phyloP scores from a whole-genome alignment of 2,888 invertebrate species.

The Brachypterus glaber region DNA sequence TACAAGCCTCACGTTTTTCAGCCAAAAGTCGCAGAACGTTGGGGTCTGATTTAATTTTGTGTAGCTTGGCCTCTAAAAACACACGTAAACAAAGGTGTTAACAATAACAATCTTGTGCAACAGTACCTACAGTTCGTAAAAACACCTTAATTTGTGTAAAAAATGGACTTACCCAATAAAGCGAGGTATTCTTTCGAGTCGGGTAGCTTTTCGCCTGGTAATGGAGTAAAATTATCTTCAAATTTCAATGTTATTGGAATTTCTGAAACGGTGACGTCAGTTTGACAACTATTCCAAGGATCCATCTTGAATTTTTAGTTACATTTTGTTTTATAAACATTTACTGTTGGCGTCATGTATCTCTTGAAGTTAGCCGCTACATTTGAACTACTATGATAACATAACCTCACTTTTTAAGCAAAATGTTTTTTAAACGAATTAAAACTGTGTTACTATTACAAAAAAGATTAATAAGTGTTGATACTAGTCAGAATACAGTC shows the following conservation, averaged over 20 bases:
- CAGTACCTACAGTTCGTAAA: conserved; percentile 1
- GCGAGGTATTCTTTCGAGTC: conserved; percentile 34
- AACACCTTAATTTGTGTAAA: neutral
- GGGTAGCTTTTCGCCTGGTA: conserved; percentile 26
- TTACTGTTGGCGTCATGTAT: too few species aligned
- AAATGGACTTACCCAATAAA: conserved; percentile 26
- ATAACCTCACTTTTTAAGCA: neutral
- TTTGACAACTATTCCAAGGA: conserved; percentile 28
- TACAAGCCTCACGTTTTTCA: conserved; percentile 44
- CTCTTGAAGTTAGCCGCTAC: too few species aligned
- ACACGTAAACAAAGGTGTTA: too few species aligned
- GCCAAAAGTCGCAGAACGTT: conserved; percentile 43
- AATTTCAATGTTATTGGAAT: conserved; percentile 27
- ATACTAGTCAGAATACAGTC: neutral
- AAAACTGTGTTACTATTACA: neutral
- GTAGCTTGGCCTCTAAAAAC: conserved; percentile 42
- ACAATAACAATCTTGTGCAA: conserved; percentile 10
- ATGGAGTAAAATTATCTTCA: conserved; percentile 33
- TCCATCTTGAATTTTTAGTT: too few species aligned
- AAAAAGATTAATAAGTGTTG: neutral
- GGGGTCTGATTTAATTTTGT: conserved; percentile 42
- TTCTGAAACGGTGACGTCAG: conserved; percentile 15
- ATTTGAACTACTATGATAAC: too few species aligned
- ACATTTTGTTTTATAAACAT: too few species aligned
- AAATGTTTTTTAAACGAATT: conserved; percentile 1